A percentile compares a stretch with the other conserved stretches of the same genome.
These are phyloP conservation scores for Entosphenus tridentatus DNA, from an alignment of 2,113 vertebrate species.

Conservation along the genomic window DNA sequence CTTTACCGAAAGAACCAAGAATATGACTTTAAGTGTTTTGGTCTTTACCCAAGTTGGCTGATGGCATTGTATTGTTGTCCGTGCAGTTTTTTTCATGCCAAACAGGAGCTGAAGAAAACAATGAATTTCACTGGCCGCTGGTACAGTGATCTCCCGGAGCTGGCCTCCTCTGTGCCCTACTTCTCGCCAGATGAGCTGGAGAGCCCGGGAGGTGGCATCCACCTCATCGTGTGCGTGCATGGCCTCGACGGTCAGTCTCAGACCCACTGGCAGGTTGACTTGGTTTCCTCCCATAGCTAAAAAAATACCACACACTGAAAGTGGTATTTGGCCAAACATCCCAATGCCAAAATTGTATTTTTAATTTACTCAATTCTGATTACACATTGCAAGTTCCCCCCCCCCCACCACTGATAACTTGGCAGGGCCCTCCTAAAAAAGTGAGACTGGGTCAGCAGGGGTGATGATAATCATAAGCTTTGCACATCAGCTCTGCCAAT, in stretches of 20 bases:
- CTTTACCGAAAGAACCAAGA: too few species aligned
- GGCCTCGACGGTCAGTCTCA: slow-evolving; percentile 58
- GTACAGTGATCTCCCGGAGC: slow-evolving; percentile 62
- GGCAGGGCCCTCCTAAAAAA: too few species aligned
- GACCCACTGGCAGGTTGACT: background rate
- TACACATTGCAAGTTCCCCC: too few species aligned
- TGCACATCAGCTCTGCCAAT: too few species aligned
- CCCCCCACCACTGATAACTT: too few species aligned
- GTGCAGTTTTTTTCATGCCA: slow-evolving; percentile 65
- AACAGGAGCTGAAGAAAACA: slow-evolving; percentile 59
- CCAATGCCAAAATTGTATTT: too few species aligned
- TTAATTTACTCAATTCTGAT: too few species aligned
- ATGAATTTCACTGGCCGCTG: slow-evolving; percentile 72
- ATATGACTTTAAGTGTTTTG: background rate
- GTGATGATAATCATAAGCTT: too few species aligned
- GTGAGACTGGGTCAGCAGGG: too few species aligned
- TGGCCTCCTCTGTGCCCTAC: slow-evolving; percentile 75
- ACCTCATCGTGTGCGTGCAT: slow-evolving; percentile 86
- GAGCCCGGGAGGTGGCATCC: slow-evolving; percentile 57
- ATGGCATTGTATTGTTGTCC: background rate
- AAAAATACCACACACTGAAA: background rate
- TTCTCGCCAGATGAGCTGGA: slow-evolving; percentile 80
- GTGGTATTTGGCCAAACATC: too few species aligned
- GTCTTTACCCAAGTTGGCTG: background rate
- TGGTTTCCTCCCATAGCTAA: background rate